phyloP scores from a whole-genome alignment of 2,888 invertebrate species.

The Mesorhabditis spiculigera region DNA sequence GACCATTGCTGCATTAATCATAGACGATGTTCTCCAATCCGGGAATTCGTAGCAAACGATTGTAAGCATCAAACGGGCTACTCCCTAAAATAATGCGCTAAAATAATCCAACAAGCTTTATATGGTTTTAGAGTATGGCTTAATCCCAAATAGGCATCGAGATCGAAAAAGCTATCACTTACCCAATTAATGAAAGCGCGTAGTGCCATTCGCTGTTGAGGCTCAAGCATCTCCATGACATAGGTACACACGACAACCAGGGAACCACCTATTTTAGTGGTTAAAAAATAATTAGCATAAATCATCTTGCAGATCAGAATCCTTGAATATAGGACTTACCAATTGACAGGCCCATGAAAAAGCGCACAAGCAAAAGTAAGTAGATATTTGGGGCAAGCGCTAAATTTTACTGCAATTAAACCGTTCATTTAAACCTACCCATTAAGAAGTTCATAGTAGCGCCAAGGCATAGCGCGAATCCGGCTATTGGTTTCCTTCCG shows the following conservation, averaged over 20 bases:
- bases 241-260: conserved; percentile 55
- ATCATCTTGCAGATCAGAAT: conserved; percentile 26
- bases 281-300: conserved; percentile 20
- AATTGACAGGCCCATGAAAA: conserved; percentile 38
- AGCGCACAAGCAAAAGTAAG: conserved; percentile 5
- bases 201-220: conserved; percentile 55
- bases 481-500: conserved; percentile 39
- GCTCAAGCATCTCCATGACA: conserved; percentile 57
- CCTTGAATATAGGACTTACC: conserved; percentile 18
- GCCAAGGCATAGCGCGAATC: conserved; percentile 43
- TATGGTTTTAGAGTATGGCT: not conserved
- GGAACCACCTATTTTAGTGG: conserved; percentile 30
- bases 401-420: not conserved
- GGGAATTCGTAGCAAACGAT: conserved; percentile 46
- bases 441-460: conserved; percentile 37
- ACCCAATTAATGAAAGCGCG: conserved; percentile 58
- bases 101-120: too few relatives aligned
- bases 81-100: conserved; percentile 24
- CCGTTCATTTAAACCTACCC: conserved; percentile 20
- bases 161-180: not conserved
- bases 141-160: not conserved
- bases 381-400: conserved; percentile 4
- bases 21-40: conserved; percentile 49
- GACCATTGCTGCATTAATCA: conserved; percentile 50
- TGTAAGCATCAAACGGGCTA: conserved; percentile 49